Evolutionary conservation across 1,140 invertebrate species (phyloP).

Genomic region (Rhopalosiphum padi): DNA sequence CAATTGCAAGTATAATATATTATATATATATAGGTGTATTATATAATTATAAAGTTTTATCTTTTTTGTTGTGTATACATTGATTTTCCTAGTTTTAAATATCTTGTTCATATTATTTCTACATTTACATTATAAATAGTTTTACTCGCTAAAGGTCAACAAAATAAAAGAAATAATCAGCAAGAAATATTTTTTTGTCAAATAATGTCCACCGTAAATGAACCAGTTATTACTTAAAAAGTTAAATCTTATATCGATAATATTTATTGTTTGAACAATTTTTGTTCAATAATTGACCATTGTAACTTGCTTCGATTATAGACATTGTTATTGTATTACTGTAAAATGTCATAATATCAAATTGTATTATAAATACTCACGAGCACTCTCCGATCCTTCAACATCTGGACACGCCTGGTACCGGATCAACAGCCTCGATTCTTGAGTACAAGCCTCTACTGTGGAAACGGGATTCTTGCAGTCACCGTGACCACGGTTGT

Average conservation of each 20-base stretch:
- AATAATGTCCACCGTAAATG: neutral
- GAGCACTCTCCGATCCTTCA: slow-evolving; percentile 74
- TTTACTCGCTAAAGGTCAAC: neutral
- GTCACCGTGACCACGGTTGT: slow-evolving; percentile 80
- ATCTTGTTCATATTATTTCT: neutral
- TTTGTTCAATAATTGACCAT: neutral
- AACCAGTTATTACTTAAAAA: neutral
- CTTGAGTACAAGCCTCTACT: slow-evolving; percentile 72
- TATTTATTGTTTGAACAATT: neutral
- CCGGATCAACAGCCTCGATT: slow-evolving; percentile 69
- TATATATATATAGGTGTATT: neutral
- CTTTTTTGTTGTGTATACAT: too few species aligned
- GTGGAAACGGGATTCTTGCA: slow-evolving; percentile 73
- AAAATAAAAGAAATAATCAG: neutral
- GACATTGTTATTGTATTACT: too few species aligned
- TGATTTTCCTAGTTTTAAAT: too few species aligned
- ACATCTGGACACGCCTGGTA: slow-evolving; percentile 75
- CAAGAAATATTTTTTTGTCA: neutral
- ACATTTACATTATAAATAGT: neutral
- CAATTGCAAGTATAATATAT: neutral
- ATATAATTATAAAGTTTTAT: too few species aligned
- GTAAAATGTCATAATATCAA: neutral
- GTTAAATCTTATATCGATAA: neutral
- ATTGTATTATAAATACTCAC: slow-evolving; percentile 64
- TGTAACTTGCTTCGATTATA: neutral